Evolutionary conservation across 2,113 vertebrate species (phyloP).

Genomic region (Brachyistius frenatus): DNA sequence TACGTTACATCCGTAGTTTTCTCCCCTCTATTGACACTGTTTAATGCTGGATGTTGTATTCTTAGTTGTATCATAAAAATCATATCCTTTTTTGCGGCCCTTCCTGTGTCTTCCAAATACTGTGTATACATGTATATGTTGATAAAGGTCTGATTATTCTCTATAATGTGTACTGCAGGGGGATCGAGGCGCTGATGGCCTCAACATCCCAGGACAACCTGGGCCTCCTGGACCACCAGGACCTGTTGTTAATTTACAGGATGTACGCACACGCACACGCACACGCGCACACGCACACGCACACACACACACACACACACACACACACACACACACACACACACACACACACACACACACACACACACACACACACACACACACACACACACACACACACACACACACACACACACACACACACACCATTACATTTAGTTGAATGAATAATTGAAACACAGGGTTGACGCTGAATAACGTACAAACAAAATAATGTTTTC

Average conservation of each 20-base stretch:
- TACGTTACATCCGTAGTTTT: background rate
- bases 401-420: background rate
- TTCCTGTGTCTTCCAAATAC: background rate
- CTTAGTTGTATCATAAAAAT: background rate
- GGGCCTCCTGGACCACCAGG: slow-evolving; percentile 91
- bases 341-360: background rate
- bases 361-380: background rate
- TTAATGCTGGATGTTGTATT: background rate
- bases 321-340: no score
- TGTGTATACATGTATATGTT: background rate
- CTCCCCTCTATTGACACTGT: background rate
- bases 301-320: background rate
- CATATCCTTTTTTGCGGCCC: background rate
- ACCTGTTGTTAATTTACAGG: slow-evolving; percentile 77
- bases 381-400: background rate
- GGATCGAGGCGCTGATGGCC: slow-evolving; percentile 86
- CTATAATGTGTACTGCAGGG: slow-evolving; percentile 82
- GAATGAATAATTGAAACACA: background rate
- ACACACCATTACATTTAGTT: background rate
- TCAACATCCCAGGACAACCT: slow-evolving; percentile 84
- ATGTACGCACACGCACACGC: slow-evolving; percentile 79
- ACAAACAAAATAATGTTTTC: no score
- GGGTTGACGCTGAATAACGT: no score
- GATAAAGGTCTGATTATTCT: background rate
- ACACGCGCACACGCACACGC: slow-evolving; percentile 51